These are phyloP conservation scores for Acanthurus tractus DNA, from an alignment of 2,797 vertebrate species.

Conservation along the genomic window DNA sequence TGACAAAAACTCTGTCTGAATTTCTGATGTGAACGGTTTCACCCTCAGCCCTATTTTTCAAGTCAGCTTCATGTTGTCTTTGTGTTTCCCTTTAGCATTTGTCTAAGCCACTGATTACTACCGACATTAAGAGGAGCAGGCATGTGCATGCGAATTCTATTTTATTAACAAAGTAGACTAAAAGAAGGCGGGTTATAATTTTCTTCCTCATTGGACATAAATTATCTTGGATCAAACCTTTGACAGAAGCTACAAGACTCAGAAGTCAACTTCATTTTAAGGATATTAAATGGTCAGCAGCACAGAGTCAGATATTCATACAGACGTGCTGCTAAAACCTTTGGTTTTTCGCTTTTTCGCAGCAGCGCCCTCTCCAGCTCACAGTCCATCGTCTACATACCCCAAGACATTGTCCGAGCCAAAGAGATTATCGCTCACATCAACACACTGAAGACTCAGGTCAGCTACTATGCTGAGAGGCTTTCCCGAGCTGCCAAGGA, in stretches of 20 bases:
- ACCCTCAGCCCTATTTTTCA: background rate
- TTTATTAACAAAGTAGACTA: background rate
- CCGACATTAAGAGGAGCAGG: conserved; percentile 24
- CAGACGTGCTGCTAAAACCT: background rate
- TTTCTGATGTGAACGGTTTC: conserved; percentile 40
- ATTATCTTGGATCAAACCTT: background rate
- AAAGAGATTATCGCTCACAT: conserved; percentile 98
- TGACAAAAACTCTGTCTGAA: background rate
- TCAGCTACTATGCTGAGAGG: conserved; percentile 97
- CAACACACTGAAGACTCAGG: conserved; percentile 98
- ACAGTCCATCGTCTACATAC: conserved; percentile 95
- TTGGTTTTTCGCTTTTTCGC: conserved; percentile 10
- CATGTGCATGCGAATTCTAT: conserved; percentile 70
- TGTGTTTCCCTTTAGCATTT: conserved; percentile 28
- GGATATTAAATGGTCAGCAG: conserved; percentile 16
- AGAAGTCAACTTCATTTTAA: background rate
- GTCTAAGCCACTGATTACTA: background rate
- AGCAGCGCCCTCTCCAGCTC: conserved; percentile 91
- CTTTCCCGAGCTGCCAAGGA: conserved; percentile 96
- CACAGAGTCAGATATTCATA: background rate
- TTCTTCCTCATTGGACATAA: background rate
- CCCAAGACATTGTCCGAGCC: conserved; percentile 94
- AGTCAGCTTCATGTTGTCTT: conserved; percentile 32
- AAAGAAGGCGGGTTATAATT: background rate
- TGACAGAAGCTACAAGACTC: background rate